Conservation (phyloP, 1,140 invertebrate species). For the Euwallacea similis region DNA sequence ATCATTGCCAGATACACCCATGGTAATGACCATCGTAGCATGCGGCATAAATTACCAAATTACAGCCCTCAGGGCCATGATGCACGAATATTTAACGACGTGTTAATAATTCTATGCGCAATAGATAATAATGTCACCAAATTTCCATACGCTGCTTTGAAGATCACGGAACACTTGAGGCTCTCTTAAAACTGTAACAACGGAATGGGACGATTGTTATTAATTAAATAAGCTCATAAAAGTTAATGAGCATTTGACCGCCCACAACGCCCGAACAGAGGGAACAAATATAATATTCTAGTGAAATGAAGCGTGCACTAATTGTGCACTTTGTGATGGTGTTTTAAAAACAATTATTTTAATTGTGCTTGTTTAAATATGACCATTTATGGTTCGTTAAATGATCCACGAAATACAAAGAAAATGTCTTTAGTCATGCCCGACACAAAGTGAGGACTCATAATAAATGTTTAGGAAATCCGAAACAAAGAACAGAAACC, state of each 20-base stretch:
- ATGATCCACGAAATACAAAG: no score
- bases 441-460: no score
- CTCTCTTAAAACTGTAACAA: no score
- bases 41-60: constrained; percentile 14
- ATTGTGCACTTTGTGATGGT: constrained; percentile 2
- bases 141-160: not conserved
- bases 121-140: not conserved
- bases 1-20: constrained; percentile 5
- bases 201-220: not conserved
- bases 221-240: constrained; percentile 4
- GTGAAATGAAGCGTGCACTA: not conserved
- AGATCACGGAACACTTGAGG: no score
- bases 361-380: constrained; percentile 1
- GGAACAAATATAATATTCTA: constrained; percentile 4
- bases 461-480: no score
- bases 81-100: constrained; percentile 15
- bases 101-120: constrained; percentile 8
- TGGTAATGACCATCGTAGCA: not conserved
- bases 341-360: constrained; percentile 5
- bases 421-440: no score
- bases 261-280: constrained; percentile 1
- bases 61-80: constrained; percentile 8
- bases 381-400: no score
- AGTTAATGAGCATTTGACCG: not conserved
- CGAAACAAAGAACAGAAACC: no score